Conservation (phyloP, 35 echinoderm and acorn worm species). For the Acanthaster planci region DNA sequence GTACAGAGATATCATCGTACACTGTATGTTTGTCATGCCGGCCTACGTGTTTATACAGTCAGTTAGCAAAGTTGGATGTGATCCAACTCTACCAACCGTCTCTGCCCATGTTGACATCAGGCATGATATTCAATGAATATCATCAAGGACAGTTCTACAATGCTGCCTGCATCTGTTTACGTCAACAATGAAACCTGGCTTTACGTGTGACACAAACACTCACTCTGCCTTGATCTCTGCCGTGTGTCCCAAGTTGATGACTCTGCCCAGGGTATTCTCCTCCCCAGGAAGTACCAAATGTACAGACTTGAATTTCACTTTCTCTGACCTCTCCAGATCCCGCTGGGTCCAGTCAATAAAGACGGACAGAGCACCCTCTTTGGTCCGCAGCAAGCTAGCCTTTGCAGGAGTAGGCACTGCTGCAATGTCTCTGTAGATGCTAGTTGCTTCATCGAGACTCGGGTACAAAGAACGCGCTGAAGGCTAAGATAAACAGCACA, state of each 20-base stretch:
- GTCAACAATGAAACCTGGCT: too few species aligned
- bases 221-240: conserved; percentile 47
- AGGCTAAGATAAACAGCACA: too few species aligned
- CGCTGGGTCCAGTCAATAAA: conserved; percentile 53
- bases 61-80: too few species aligned
- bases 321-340: conserved; percentile 45
- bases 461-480: background rate
- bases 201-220: too few species aligned
- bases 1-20: too few species aligned
- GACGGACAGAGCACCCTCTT: conserved; percentile 16
- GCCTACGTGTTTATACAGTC: too few species aligned
- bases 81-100: too few species aligned
- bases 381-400: conserved; percentile 22
- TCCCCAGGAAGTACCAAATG: conserved; percentile 27
- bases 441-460: conserved; percentile 28
- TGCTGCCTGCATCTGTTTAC: too few species aligned
- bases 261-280: background rate
- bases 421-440: conserved; percentile 36
- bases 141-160: too few species aligned
- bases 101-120: too few species aligned
- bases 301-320: conserved; percentile 32
- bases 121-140: too few species aligned
- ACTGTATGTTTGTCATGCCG: too few species aligned
- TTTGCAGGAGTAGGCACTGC: conserved; percentile 24
- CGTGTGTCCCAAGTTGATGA: conserved; percentile 11